A percentile compares a stretch with the other conserved stretches of the same genome.
phyloP scores from a whole-genome alignment of 23 tunicate genomes.

The Aplidium turbinatum region DNA sequence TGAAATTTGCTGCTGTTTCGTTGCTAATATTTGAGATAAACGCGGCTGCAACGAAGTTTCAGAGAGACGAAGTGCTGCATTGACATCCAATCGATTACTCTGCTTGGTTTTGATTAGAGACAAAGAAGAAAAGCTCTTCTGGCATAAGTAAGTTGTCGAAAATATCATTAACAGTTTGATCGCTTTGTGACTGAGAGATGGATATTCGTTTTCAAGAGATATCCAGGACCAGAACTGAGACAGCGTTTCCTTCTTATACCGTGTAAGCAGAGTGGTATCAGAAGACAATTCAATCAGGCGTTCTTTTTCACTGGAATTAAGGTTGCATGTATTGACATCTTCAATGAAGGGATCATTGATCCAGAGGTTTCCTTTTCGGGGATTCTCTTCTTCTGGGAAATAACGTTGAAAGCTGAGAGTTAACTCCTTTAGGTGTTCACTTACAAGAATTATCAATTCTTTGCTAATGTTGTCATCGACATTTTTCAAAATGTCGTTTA shows the following conservation, averaged over 20 bases:
- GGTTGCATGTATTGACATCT: constrained; percentile 6
- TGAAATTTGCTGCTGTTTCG: constrained; percentile 4
- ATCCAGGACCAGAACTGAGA: constrained; percentile 1
- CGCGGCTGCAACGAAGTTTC: background rate
- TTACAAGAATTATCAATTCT: background rate
- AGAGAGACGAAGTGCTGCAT: background rate
- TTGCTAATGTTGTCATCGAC: constrained; percentile 2
- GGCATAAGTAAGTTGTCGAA: constrained; percentile 14
- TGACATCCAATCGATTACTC: constrained; percentile 2
- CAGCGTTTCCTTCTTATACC: background rate
- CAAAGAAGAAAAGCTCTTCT: constrained; percentile 1
- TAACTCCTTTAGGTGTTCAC: constrained; percentile 15
- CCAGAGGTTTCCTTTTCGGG: constrained; percentile 12
- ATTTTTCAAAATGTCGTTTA: background rate
- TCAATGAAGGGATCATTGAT: constrained; percentile 5
- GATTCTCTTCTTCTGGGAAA: constrained; percentile 7
- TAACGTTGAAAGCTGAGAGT: background rate
- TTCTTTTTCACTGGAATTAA: background rate
- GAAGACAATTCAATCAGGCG: background rate
- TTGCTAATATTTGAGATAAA: constrained; percentile 1
- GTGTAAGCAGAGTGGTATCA: constrained; percentile 5
- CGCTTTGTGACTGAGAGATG: constrained; percentile 1
- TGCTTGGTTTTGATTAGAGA: constrained; percentile 5
- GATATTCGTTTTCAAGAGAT: constrained; percentile 3
- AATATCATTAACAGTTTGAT: background rate